Evolutionary conservation across 2,888 invertebrate species (phyloP).

Genomic region (Archips crataeganus): DNA sequence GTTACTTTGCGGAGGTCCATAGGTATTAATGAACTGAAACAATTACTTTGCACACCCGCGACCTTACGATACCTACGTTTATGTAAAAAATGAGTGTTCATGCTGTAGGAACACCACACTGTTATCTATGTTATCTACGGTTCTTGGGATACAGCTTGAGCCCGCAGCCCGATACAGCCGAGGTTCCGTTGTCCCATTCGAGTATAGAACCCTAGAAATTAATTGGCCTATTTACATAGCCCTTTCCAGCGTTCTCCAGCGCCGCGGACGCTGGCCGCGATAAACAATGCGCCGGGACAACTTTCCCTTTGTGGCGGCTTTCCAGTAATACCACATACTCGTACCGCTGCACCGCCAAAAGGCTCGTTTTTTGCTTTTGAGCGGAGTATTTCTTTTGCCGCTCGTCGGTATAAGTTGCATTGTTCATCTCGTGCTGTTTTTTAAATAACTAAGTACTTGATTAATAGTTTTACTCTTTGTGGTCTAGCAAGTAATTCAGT

Average conservation of each 20-base stretch:
- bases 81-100: too few relatives aligned
- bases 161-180: too few relatives aligned
- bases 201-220: too few relatives aligned
- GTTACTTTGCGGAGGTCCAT: too few relatives aligned
- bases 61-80: too few relatives aligned
- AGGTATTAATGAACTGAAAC: too few relatives aligned
- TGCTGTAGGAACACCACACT: too few relatives aligned
- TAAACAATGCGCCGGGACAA: conserved; percentile 64
- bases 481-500: background rate
- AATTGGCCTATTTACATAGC: background rate
- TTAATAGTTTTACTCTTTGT: background rate
- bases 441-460: background rate
- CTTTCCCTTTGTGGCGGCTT: conserved; percentile 64
- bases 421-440: conserved; percentile 8
- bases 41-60: too few relatives aligned
- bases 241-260: background rate
- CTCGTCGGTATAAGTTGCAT: conserved; percentile 9
- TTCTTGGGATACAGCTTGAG: too few relatives aligned
- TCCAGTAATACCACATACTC: conserved; percentile 37
- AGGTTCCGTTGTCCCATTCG: too few relatives aligned
- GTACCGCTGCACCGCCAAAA: conserved; percentile 20
- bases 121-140: too few relatives aligned
- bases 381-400: conserved; percentile 15
- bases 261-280: conserved; percentile 53
- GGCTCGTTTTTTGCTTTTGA: conserved; percentile 21